Evolutionary conservation across 2,113 vertebrate genomes (phyloP).

Genomic region (Entosphenus tridentatus): DNA sequence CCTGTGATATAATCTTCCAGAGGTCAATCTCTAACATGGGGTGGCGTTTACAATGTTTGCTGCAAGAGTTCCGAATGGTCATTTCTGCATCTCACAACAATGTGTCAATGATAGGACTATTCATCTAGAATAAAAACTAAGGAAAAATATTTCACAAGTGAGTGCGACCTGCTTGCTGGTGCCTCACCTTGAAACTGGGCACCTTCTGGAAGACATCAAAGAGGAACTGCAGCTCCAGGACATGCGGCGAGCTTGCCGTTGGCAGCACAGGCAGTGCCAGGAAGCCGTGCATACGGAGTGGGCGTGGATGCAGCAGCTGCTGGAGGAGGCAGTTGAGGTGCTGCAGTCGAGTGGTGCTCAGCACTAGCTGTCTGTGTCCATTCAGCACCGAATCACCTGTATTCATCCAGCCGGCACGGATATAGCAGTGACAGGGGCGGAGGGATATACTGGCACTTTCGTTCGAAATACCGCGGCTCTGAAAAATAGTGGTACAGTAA

Average conservation of each 20-base stretch:
- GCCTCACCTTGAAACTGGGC: not conserved
- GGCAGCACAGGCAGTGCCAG: constrained; percentile 3
- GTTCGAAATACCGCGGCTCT: too few species aligned
- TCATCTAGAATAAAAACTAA: too few species aligned
- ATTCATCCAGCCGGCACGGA: constrained; percentile 3
- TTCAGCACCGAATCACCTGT: constrained; percentile 3
- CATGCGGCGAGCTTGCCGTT: not conserved
- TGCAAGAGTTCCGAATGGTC: too few species aligned
- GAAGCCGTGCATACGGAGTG: not conserved
- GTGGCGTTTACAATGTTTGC: too few species aligned
- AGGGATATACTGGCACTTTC: too few species aligned
- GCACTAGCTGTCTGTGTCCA: not conserved
- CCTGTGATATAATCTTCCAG: too few species aligned
- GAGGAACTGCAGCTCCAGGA: constrained; percentile 2
- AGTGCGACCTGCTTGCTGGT: not conserved
- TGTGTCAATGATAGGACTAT: too few species aligned
- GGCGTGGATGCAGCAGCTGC: constrained; percentile 4
- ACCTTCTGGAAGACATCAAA: constrained; percentile 2
- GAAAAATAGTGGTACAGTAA: too few species aligned
- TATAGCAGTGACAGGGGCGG: not conserved
- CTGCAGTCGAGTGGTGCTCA: not conserved
- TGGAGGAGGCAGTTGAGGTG: not conserved
- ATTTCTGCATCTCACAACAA: too few species aligned
- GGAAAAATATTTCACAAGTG: too few species aligned
- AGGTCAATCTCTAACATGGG: too few species aligned